phyloP scores from a whole-genome alignment of 2,113 vertebrate species.

The Colistium nudipinnis region DNA sequence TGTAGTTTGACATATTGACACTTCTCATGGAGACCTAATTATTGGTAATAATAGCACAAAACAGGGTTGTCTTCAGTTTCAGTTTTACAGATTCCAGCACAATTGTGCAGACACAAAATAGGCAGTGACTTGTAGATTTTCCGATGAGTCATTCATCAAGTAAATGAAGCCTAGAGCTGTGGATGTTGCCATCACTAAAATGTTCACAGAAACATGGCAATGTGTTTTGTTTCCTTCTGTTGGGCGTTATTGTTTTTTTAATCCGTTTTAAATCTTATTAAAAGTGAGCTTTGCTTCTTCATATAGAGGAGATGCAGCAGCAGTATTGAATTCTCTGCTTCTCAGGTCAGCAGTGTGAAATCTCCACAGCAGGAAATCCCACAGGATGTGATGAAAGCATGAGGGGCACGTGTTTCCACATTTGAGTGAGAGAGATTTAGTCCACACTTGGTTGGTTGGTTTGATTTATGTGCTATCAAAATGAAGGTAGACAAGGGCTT shows the following conservation, averaged over 20 bases:
- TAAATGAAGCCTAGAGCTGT: background rate
- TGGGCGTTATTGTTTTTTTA: constrained; percentile 6
- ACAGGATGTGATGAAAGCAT: background rate
- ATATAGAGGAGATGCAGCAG: constrained; percentile 1
- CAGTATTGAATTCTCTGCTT: constrained; percentile 10
- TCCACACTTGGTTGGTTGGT: background rate
- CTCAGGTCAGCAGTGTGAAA: background rate
- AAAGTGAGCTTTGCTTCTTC: background rate
- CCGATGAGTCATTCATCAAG: background rate
- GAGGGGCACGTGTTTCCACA: background rate
- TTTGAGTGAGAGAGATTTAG: background rate
- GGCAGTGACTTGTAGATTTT: background rate
- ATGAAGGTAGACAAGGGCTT: background rate
- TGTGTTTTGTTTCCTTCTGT: background rate
- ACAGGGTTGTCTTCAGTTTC: too few relatives aligned
- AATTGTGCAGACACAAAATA: background rate
- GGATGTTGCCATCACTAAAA: background rate
- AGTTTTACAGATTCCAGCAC: background rate
- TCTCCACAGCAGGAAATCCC: background rate
- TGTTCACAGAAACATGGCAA: background rate
- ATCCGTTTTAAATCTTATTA: constrained; percentile 9
- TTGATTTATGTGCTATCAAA: background rate
- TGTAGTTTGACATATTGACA: too few relatives aligned
- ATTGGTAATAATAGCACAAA: background rate
- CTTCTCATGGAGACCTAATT: background rate